Evolutionary conservation across 2,797 vertebrate species (phyloP), one percentile per base, ranked within the genome.

Genomic region (Rhinella marina): DNA sequence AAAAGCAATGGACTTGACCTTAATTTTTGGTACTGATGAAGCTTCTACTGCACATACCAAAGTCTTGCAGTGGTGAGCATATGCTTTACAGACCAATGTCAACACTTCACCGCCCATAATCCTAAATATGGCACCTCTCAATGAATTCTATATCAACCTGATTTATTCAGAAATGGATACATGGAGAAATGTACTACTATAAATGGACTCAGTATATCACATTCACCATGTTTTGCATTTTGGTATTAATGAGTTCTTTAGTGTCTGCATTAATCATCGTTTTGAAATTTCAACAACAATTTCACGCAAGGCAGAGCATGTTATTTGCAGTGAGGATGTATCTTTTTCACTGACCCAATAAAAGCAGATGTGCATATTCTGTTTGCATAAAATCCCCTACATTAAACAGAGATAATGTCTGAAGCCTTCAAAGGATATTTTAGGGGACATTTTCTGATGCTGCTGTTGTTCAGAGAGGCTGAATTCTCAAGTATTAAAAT

Each of bases 221-320:
- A 87, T 64, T 66, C 72, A 50, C 10, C 11, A 29, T 80, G 50
- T 52, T 72, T 76, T 52, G 29, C 59, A 84, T 77, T 29, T 54
- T n/a, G 16, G 78, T 80, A 56, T 54, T 88, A 80, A 85, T 81
- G 66, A 81, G 61, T 66, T 85, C 17, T 81, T 52, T 85, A 70
- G 25, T 81, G 76, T 81, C 77, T 82, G 27, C 64, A 81, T 66
- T 66, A 68, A 78, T 88, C 61, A 77, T 77, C 16, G 50, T 78
- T 73, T 41, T 52, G 68, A 61, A 72, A 27, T 87, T 68, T 66
- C 32, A 70, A 32, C 52, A 78, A 72, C 29, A n/a, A 81, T 86
- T 72, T 81, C 29, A 81, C 62, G 73, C 73, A 84, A 88, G 81
- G 73, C 86, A 56, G 73, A 88, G 72, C 81, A 84, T 77, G 70